Conservation (phyloP, 2,797 vertebrate genomes). For the Momotus momota region DNA sequence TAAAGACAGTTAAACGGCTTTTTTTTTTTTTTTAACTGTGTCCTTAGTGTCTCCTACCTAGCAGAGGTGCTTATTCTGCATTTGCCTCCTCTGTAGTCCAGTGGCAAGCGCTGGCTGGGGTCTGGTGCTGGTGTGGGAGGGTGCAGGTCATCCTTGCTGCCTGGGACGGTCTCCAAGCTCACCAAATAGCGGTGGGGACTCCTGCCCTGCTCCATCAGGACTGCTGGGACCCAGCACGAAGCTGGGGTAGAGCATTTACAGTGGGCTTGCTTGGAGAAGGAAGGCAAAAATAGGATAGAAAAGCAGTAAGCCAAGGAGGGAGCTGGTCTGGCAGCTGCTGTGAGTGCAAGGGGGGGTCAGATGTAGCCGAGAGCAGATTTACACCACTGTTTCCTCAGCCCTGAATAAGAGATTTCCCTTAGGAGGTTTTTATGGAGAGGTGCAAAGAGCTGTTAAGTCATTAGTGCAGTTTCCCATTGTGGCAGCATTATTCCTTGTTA, state of each 20-base stretch:
- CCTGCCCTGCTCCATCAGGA: background rate
- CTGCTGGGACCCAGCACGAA: background rate
- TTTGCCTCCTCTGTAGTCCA: fast-evolving
- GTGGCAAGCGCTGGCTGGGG: background rate
- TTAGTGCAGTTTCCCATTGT: constrained; percentile 52
- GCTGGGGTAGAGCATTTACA: background rate
- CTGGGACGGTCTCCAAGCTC: background rate
- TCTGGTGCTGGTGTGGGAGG: background rate
- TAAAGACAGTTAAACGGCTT: background rate
- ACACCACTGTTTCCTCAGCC: background rate
- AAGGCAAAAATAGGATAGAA: background rate
- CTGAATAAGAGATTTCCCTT: constrained; percentile 45
- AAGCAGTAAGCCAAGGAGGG: background rate
- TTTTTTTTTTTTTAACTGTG: background rate
- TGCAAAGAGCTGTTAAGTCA: constrained; percentile 66
- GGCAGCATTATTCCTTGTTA: constrained; percentile 60
- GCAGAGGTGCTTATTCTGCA: background rate
- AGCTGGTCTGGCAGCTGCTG: constrained; percentile 2
- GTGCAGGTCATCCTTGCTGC: background rate
- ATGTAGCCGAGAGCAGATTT: background rate
- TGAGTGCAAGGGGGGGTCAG: background rate
- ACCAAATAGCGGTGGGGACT: background rate
- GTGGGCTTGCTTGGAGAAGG: background rate
- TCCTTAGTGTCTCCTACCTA: background rate
- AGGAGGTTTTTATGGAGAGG: constrained; percentile 60